phyloP scores from a whole-genome alignment of 2,888 invertebrate species.

The Drosophila kanekoi region DNA sequence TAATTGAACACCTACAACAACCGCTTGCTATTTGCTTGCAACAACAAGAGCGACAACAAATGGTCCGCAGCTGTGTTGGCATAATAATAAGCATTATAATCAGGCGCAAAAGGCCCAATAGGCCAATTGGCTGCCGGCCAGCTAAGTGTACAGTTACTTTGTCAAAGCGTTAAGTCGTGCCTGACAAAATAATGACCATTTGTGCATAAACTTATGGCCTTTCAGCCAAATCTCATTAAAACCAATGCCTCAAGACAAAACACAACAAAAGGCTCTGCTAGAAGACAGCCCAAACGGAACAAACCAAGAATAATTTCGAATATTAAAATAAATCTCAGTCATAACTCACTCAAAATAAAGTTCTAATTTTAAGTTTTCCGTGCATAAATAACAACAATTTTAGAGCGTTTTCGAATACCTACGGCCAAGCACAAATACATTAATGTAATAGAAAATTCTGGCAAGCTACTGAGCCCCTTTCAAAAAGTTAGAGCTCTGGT shows the following conservation, averaged over 20 bases:
- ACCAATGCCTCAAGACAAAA: slow-evolving; percentile 4
- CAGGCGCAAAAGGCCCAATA: slow-evolving; percentile 75
- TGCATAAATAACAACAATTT: background rate
- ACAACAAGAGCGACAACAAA: slow-evolving; percentile 48
- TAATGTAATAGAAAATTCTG: too few relatives aligned
- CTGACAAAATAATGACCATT: slow-evolving; percentile 69
- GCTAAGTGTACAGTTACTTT: slow-evolving; percentile 66
- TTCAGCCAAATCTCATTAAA: slow-evolving; percentile 43
- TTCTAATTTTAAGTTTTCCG: background rate
- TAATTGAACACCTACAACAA: slow-evolving; percentile 79
- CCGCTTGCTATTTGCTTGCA: background rate
- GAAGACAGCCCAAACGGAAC: slow-evolving; percentile 5
- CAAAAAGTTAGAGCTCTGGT: too few relatives aligned
- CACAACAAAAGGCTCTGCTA: slow-evolving; percentile 2
- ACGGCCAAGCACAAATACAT: too few relatives aligned
- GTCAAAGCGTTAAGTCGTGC: slow-evolving; percentile 74
- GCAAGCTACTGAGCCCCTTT: too few relatives aligned
- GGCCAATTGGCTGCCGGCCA: slow-evolving; percentile 72
- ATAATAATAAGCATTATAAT: slow-evolving; percentile 77
- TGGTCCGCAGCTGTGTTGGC: slow-evolving; percentile 70
- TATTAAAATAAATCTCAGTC: background rate
- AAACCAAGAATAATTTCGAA: background rate
- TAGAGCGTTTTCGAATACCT: background rate
- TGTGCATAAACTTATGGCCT: slow-evolving; percentile 56
- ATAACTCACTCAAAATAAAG: background rate